Evolutionary conservation across 2,888 invertebrate species (phyloP).

Genomic region (Tholera decimalis): DNA sequence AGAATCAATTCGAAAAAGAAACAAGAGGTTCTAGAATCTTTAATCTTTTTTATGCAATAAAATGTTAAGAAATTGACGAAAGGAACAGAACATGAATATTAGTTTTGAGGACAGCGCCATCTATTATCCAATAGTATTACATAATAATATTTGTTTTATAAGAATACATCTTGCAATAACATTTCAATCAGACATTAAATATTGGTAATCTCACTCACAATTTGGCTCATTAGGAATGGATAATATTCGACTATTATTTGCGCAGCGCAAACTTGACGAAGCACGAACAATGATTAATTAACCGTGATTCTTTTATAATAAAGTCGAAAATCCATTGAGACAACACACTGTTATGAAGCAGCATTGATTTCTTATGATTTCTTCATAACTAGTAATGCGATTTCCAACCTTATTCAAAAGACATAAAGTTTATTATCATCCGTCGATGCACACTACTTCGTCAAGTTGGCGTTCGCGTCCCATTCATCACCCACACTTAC

Average conservation of each 20-base stretch:
- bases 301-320: neutral
- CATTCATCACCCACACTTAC: conserved; percentile 37
- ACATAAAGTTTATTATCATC: neutral
- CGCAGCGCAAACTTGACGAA: conserved; percentile 30
- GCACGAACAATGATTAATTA: conserved; percentile 2
- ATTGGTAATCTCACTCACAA: conserved; percentile 71
- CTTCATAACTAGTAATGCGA: neutral
- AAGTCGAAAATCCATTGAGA: neutral
- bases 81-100: neutral
- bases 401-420: conserved; percentile 2
- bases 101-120: conserved; percentile 32
- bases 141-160: neutral
- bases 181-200: conserved; percentile 53
- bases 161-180: conserved; percentile 27
- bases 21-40: too few relatives aligned
- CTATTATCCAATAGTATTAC: conserved; percentile 23
- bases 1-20: neutral
- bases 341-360: too few relatives aligned
- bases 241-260: conserved; percentile 51
- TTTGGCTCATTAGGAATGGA: conserved; percentile 81
- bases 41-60: too few relatives aligned
- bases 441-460: neutral
- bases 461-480: conserved; percentile 17
- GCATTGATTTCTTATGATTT: too few relatives aligned
- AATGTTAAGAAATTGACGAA: neutral